Evolutionary conservation across 2,113 vertebrate genomes (phyloP).

Genomic region (Sturnira hondurensis): DNA sequence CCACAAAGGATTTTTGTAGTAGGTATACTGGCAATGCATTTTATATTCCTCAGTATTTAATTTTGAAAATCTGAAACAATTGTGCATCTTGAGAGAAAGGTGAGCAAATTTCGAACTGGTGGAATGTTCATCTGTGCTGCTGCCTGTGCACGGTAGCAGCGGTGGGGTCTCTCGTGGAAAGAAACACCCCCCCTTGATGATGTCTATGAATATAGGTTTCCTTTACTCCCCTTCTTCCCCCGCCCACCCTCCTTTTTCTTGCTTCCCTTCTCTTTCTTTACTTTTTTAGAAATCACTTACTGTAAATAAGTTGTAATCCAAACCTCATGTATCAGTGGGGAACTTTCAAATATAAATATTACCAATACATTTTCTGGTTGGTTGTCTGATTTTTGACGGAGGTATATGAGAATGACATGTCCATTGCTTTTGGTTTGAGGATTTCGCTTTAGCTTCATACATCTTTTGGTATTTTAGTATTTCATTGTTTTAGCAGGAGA

Average conservation of each 20-base stretch:
- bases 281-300: slow-evolving; percentile 66
- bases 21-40: slow-evolving; percentile 61
- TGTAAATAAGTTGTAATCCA: slow-evolving; percentile 85
- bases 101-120: slow-evolving; percentile 42
- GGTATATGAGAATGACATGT: slow-evolving; percentile 75
- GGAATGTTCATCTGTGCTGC: slow-evolving; percentile 67
- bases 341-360: slow-evolving; percentile 85
- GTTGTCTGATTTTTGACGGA: slow-evolving; percentile 81
- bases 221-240: slow-evolving; percentile 22
- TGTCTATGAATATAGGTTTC: slow-evolving; percentile 68
- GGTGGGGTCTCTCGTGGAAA: slow-evolving; percentile 43
- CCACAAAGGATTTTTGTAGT: slow-evolving; percentile 66
- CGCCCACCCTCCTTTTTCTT: accelerated
- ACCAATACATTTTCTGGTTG: slow-evolving; percentile 77
- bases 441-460: slow-evolving; percentile 73
- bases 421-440: slow-evolving; percentile 76
- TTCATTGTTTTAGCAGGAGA: slow-evolving; percentile 84
- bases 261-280: not conserved
- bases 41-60: slow-evolving; percentile 72
- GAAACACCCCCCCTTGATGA: slow-evolving; percentile 52
- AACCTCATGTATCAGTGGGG: slow-evolving; percentile 79
- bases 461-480: slow-evolving; percentile 77
- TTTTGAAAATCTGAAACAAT: slow-evolving; percentile 60
- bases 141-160: slow-evolving; percentile 60
- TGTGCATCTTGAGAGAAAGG: slow-evolving; percentile 65